phyloP scores from a whole-genome alignment of 2,797 vertebrate species.

The Anisognathus igniventris region DNA sequence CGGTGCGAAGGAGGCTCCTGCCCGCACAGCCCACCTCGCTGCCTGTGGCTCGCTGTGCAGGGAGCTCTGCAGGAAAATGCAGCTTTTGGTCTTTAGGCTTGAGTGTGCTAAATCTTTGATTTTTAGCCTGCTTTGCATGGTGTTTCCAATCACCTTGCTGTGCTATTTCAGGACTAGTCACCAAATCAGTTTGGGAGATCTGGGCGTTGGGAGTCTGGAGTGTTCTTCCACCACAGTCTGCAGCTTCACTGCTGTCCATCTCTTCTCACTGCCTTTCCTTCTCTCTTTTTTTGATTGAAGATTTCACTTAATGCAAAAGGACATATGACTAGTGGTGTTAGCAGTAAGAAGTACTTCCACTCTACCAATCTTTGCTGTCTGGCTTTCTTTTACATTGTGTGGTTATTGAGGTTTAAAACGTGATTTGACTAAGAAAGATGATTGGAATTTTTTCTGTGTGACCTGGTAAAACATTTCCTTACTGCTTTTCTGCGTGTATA shows the following conservation, averaged over 20 bases:
- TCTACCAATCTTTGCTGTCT: not conserved
- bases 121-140: not conserved
- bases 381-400: not conserved
- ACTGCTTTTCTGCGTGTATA: not conserved
- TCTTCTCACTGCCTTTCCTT: not conserved
- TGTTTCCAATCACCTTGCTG: not conserved
- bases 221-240: not conserved
- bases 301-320: not conserved
- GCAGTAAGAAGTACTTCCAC: not conserved
- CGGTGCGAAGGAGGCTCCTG: not conserved
- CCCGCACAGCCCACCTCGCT: accelerated
- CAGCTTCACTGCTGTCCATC: not conserved
- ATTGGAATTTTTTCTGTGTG: not conserved
- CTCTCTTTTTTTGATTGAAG: not conserved
- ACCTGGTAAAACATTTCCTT: not conserved
- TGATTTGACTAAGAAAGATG: not conserved
- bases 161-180: not conserved
- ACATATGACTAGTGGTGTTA: not conserved
- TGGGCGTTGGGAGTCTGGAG: accelerated
- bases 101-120: not conserved
- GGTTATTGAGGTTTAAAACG: not conserved
- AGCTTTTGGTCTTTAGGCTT: not conserved
- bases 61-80: not conserved
- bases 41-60: not conserved
- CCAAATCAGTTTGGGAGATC: not conserved